phyloP scores from a whole-genome alignment of 2,888 invertebrate genomes.

The Tuberolachnus salignus region DNA sequence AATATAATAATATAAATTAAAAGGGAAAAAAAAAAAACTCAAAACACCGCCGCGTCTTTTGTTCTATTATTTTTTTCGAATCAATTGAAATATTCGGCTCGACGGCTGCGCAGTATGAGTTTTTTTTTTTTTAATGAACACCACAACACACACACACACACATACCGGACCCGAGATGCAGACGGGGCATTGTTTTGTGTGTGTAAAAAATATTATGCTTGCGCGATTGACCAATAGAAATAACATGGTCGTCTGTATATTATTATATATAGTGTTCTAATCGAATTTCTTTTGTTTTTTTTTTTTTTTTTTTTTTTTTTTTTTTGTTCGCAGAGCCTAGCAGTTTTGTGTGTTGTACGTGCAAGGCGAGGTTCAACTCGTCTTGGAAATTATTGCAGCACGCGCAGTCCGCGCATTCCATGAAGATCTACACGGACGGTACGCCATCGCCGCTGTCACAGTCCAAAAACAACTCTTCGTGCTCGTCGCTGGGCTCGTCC shows the following conservation, averaged over 20 bases:
- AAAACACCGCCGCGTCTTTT: constrained; percentile 38
- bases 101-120: constrained; percentile 51
- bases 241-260: too few species aligned
- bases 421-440: constrained; percentile 86
- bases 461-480: constrained; percentile 64
- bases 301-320: constrained; percentile 24
- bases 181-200: constrained; percentile 18
- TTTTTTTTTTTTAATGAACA: constrained; percentile 41
- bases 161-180: constrained; percentile 32
- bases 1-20: constrained; percentile 25
- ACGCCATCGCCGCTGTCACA: constrained; percentile 61
- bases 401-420: constrained; percentile 91
- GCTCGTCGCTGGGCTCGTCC: constrained; percentile 64
- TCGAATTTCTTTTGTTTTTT: constrained; percentile 27
- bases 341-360: constrained; percentile 92
- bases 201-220: background rate
- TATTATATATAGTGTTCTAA: too few species aligned
- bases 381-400: constrained; percentile 96
- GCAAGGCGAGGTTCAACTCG: constrained; percentile 88
- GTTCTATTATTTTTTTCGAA: constrained; percentile 49
- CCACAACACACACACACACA: too few species aligned
- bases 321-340: constrained; percentile 79
- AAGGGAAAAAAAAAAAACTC: too few species aligned
- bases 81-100: constrained; percentile 46
- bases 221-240: constrained; percentile 23